Evolutionary conservation across 2,888 invertebrate species (phyloP).

Genomic region (Yponomeuta evonymella): DNA sequence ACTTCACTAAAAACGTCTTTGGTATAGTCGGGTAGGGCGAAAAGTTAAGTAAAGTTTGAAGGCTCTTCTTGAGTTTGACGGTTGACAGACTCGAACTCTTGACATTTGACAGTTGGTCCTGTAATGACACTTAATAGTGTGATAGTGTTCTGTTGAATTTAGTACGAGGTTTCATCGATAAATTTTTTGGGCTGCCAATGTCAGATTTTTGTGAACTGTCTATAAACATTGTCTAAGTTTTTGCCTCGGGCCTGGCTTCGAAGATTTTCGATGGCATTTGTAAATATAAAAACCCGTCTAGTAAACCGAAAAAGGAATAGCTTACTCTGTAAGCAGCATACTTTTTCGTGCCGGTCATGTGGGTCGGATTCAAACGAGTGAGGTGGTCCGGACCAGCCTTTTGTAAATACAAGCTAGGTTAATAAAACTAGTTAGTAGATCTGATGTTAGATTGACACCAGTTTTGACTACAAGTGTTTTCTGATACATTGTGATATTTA

Average conservation of each 20-base stretch:
- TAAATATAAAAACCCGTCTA: background rate
- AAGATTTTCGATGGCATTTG: constrained; percentile 6
- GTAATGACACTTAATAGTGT: too few relatives aligned
- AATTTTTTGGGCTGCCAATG: background rate
- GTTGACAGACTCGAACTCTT: too few relatives aligned
- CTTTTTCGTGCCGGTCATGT: constrained; percentile 24
- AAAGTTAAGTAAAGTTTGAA: too few relatives aligned
- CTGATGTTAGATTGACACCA: constrained; percentile 50
- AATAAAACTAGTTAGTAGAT: constrained; percentile 42
- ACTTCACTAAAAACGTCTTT: background rate
- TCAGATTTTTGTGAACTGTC: background rate
- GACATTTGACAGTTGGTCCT: too few relatives aligned
- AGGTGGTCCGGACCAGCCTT: constrained; percentile 20
- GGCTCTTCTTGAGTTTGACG: too few relatives aligned
- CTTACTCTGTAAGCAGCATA: constrained; percentile 37
- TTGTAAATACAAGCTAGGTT: constrained; percentile 50
- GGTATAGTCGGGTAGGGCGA: too few relatives aligned
- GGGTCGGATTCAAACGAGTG: constrained; percentile 18
- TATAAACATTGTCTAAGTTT: background rate
- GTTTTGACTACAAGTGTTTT: constrained; percentile 43
- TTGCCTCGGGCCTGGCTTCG: background rate
- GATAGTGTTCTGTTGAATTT: too few relatives aligned
- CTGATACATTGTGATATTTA: constrained; percentile 68
- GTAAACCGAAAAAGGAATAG: constrained; percentile 30
- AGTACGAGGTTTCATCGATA: background rate